Base-by-base conservation (phyloP, 1,140 invertebrate species). In the Heliconius hewitsoni region DNA sequence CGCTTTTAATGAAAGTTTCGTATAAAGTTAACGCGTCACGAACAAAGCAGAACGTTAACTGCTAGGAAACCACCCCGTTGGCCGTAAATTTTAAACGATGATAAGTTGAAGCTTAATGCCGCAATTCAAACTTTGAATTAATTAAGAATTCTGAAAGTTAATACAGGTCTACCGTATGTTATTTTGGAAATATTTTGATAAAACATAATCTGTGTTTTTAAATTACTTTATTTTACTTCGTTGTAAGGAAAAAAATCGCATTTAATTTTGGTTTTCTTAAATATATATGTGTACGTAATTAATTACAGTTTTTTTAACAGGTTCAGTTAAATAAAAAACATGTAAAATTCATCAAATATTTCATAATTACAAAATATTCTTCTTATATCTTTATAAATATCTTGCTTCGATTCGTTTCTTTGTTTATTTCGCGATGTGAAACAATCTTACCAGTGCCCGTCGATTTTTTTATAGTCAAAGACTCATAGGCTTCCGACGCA, bases 61-160 rank as follows among this genome's bases (percentile, higher is more conserved):
- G 37, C 71, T 52, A 71, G 55, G 55, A 57, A 57, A 57, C 55
- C 55, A 57, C 55, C 55, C 55, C 55, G 55, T 72, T 71, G 34
- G 23, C 71, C 46, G 71, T 71, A 88, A 91, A 77, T 88, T 91
- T 91, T 90, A 89, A 90, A 90, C 84, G 85, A 76, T 91, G 90
- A 92, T 91, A 87, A 89, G 89, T 82, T 87, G 84, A 87, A 87
- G 86, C 86, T 88, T 74, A 78, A 78, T 80, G 85, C 85, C 80
- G 86, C 86, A 87, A 88, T 91, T 91, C 86, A 89, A 90, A 88
- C 85, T 89, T 89, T 86, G 85, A 89, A 92, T 90, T 89, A 84
- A 86, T 87, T 86, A 89, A 84, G 86, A 89, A 88, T 88, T 79
- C 84, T 88, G 80, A 82, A 85, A 84, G 85, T 85, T 85, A 84